Evolutionary conservation across 2,888 invertebrate genomes (phyloP).

Genomic region (Erebia palarica): DNA sequence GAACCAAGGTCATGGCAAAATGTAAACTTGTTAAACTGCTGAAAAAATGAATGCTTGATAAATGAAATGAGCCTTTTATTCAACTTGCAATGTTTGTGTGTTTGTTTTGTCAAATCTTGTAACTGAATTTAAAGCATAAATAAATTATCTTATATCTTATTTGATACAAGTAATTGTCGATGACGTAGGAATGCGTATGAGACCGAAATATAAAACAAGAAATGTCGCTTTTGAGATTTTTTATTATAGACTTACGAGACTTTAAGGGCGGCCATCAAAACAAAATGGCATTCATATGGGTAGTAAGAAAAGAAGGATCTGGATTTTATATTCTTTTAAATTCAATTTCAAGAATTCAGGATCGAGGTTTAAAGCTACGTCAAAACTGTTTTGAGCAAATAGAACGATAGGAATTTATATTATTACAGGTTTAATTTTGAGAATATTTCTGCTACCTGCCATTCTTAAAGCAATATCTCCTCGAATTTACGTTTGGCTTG

Average conservation of each 20-base stretch:
- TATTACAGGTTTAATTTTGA: not conserved
- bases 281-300: not conserved
- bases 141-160: too few species aligned
- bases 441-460: too few species aligned
- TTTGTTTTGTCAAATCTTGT: not conserved
- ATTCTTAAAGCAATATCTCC: too few species aligned
- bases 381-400: not conserved
- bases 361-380: not conserved
- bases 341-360: not conserved
- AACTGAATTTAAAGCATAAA: not conserved
- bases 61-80: not conserved
- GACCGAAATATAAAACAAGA: not conserved
- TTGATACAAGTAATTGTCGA: too few species aligned
- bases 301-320: not conserved
- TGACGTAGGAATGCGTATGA: not conserved
- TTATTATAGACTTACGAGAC: not conserved
- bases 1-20: slow-evolving; percentile 7
- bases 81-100: not conserved
- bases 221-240: not conserved
- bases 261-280: slow-evolving; percentile 1
- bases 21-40: not conserved
- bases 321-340: not conserved
- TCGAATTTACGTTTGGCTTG: too few species aligned
- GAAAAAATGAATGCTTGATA: not conserved
- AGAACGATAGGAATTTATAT: not conserved